phyloP scores from a whole-genome alignment of 2,113 vertebrate species.

The Chaetops frenatus region DNA sequence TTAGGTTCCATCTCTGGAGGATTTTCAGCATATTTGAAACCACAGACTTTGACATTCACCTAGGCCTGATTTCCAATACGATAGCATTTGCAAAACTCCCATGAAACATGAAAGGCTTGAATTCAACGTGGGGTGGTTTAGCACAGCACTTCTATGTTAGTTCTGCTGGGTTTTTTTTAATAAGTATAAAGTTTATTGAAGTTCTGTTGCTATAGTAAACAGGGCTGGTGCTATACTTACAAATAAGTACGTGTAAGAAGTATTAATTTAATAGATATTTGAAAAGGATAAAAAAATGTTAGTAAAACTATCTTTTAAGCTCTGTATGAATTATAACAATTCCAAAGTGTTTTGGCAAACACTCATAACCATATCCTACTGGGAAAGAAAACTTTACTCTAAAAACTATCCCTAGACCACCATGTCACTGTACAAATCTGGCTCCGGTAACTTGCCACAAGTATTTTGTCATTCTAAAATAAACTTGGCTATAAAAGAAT shows the following conservation, averaged over 20 bases:
- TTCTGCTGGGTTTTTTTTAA: not conserved
- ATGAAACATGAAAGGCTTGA: not conserved
- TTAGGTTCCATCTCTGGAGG: not conserved
- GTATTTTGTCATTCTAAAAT: not conserved
- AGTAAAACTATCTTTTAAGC: not conserved
- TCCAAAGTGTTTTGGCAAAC: not conserved
- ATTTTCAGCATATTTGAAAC: not conserved
- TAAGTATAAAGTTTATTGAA: not conserved
- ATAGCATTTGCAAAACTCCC: not conserved
- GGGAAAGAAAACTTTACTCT: not conserved
- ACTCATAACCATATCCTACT: not conserved
- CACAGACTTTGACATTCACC: not conserved
- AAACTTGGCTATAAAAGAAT: not conserved
- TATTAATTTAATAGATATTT: not conserved
- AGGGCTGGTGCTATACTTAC: not conserved
- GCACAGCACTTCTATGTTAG: not conserved
- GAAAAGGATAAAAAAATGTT: not conserved
- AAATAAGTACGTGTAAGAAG: not conserved
- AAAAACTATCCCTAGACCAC: not conserved
- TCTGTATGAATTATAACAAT: not conserved
- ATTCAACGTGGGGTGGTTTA: not conserved
- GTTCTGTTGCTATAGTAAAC: not conserved
- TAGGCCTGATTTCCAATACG: not conserved
- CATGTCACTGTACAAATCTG: not conserved
- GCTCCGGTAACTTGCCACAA: not conserved